These are phyloP conservation scores for Psittacus erithacus DNA, from an alignment of 2,113 vertebrate species.

Conservation along the genomic window DNA sequence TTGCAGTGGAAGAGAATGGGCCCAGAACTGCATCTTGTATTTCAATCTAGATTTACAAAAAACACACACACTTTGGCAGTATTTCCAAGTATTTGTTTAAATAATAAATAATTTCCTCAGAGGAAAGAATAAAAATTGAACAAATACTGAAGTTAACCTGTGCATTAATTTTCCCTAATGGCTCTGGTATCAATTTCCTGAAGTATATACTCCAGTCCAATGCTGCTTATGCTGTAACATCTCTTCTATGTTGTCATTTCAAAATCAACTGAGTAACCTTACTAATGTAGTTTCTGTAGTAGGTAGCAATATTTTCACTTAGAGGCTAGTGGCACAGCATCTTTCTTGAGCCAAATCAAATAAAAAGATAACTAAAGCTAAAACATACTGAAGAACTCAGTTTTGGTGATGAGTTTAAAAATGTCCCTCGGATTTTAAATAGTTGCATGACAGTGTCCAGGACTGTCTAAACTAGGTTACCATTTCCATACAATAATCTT, in stretches of 20 bases:
- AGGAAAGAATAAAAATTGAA: neutral
- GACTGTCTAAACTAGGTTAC: neutral
- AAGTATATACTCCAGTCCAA: neutral
- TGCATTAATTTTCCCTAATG: neutral
- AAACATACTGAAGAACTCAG: neutral
- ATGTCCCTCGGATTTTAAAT: neutral
- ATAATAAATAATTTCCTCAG: neutral
- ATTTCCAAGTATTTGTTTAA: neutral
- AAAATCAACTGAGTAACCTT: neutral
- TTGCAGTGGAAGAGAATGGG: neutral
- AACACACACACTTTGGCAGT: neutral
- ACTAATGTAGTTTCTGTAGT: neutral
- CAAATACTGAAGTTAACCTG: neutral
- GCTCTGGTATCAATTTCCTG: neutral
- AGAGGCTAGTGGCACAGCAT: neutral
- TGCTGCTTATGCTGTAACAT: neutral
- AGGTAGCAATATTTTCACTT: neutral
- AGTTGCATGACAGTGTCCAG: neutral
- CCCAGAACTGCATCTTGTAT: neutral
- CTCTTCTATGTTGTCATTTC: neutral
- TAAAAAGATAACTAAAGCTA: neutral
- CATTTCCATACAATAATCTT: conserved; percentile 43
- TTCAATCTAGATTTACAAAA: neutral
- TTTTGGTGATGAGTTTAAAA: neutral
- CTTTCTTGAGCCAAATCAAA: neutral